phyloP scores from a whole-genome alignment of 2,113 vertebrate genomes.

The Brachirus orientalis region DNA sequence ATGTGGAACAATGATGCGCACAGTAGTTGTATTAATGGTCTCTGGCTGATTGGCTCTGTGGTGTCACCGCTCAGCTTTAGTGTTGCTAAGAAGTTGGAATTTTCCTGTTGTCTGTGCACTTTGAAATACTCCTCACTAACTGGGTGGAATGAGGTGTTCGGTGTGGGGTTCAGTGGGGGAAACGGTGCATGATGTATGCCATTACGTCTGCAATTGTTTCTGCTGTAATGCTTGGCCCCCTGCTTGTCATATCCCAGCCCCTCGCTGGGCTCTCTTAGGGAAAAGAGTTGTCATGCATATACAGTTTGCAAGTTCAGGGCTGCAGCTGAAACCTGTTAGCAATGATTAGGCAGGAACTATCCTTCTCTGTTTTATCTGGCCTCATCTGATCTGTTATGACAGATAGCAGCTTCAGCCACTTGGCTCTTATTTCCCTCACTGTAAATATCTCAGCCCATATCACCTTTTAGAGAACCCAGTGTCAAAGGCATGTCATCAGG shows the following conservation, averaged over 20 bases:
- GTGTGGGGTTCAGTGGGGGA: neutral
- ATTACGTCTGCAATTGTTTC: constrained; percentile 55
- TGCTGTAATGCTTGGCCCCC: constrained; percentile 43
- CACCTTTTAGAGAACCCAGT: constrained; percentile 8
- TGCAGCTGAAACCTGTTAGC: constrained; percentile 21
- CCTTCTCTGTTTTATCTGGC: neutral
- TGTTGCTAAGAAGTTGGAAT: constrained; percentile 23
- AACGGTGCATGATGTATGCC: constrained; percentile 52
- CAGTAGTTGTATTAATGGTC: constrained; percentile 40
- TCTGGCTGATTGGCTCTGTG: neutral
- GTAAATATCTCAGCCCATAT: constrained; percentile 21
- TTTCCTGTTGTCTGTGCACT: constrained; percentile 16
- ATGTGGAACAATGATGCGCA: constrained; percentile 28
- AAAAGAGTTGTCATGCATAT: constrained; percentile 25
- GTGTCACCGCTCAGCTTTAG: constrained; percentile 33
- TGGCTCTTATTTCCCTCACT: constrained; percentile 45
- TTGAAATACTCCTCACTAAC: constrained; percentile 23
- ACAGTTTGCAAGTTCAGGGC: neutral
- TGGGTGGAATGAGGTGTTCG: constrained; percentile 33
- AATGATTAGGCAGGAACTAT: constrained; percentile 5
- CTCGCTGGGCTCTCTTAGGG: constrained; percentile 31
- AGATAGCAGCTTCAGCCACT: constrained; percentile 38
- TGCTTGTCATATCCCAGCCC: constrained; percentile 14
- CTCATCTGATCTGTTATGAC: constrained; percentile 35
- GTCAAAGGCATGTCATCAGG: neutral